Evolutionary conservation across 2,888 invertebrate genomes (phyloP).

Genomic region (Hermaeophaga mercurialis): DNA sequence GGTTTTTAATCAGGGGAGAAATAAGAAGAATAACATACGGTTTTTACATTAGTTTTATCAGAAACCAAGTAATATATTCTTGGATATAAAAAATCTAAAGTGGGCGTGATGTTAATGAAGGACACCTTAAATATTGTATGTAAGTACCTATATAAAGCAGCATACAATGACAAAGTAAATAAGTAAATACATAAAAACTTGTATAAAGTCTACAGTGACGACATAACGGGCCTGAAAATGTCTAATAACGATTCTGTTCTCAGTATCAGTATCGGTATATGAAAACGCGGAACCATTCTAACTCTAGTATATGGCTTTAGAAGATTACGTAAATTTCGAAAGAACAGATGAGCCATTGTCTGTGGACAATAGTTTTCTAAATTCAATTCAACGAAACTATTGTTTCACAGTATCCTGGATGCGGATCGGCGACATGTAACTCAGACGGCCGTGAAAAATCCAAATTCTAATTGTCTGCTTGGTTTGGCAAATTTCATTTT

Average conservation of each 20-base stretch:
- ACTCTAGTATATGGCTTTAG: constrained; percentile 26
- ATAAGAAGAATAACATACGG: too few species aligned
- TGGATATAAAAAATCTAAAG: too few species aligned
- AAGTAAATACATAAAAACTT: too few species aligned
- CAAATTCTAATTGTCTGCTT: neutral
- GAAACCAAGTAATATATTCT: too few species aligned
- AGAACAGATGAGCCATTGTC: constrained; percentile 33
- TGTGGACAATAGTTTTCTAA: constrained; percentile 17
- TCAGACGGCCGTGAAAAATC: constrained; percentile 20
- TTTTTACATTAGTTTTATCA: too few species aligned
- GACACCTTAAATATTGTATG: too few species aligned
- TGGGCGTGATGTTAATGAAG: too few species aligned
- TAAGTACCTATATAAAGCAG: too few species aligned
- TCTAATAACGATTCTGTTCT: constrained; percentile 4
- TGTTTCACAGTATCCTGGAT: constrained; percentile 21
- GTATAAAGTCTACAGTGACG: neutral
- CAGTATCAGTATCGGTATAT: constrained; percentile 16
- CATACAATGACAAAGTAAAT: too few species aligned
- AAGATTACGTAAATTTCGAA: constrained; percentile 33
- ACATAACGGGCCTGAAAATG: neutral
- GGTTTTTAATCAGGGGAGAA: too few species aligned
- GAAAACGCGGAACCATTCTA: constrained; percentile 30
- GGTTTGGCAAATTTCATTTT: constrained; percentile 11
- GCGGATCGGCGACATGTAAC: constrained; percentile 18
- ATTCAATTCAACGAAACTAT: constrained; percentile 28